Evolutionary conservation across 2,797 vertebrate genomes (phyloP).

Genomic region (Phylloscopus collybita): DNA sequence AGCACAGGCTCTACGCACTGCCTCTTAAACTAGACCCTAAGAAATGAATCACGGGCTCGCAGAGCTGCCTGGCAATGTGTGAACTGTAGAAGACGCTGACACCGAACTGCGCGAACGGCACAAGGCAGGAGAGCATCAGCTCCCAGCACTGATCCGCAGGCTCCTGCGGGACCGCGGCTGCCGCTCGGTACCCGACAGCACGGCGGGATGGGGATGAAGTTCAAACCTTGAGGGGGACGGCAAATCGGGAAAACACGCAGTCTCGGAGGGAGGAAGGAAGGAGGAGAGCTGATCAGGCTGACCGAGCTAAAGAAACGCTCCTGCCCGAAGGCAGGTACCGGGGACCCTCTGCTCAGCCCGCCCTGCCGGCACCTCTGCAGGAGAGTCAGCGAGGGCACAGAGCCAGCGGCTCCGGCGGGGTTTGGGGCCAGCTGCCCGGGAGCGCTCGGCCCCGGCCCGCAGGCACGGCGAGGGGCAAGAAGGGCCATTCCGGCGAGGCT

Average conservation of each 20-base stretch:
- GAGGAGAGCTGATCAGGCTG: not conserved
- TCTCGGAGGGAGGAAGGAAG: not conserved
- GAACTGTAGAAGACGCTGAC: not conserved
- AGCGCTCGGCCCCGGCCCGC: not conserved
- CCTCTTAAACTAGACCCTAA: not conserved
- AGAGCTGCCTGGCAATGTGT: fast-evolving
- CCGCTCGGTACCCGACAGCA: not conserved
- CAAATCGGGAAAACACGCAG: not conserved
- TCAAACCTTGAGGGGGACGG: not conserved
- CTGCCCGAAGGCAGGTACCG: not conserved
- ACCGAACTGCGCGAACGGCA: not conserved
- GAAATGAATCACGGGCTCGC: not conserved
- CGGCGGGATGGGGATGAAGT: not conserved
- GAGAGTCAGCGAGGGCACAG: fast-evolving
- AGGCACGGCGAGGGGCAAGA: not conserved
- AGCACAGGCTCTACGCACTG: not conserved
- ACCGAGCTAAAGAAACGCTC: not conserved
- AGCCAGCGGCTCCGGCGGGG: fast-evolving
- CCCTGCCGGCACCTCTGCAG: fast-evolving
- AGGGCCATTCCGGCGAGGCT: too few species aligned
- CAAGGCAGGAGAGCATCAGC: not conserved
- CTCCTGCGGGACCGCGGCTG: not conserved
- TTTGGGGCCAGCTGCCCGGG: not conserved
- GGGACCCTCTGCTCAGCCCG: not conserved
- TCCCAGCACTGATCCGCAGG: not conserved